These are phyloP conservation scores for Pantherophis alleghaniensis DNA, from an alignment of 2,797 vertebrate genomes.

Conservation along the genomic window DNA sequence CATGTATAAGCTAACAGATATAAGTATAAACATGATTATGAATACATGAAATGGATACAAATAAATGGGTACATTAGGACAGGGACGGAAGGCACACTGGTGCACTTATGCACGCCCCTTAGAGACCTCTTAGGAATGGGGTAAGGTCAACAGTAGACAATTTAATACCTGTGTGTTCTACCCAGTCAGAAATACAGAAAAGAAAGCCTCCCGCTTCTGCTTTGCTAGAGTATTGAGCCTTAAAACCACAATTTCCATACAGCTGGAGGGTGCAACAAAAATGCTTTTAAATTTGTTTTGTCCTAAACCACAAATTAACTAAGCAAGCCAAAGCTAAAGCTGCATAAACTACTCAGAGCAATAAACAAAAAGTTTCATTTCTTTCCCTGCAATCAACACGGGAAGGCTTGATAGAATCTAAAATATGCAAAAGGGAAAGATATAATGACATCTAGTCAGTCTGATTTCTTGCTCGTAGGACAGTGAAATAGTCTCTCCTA, in stretches of 20 bases:
- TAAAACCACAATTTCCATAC: not conserved
- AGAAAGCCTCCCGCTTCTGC: not conserved
- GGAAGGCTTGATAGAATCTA: not conserved
- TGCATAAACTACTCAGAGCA: constrained; percentile 32
- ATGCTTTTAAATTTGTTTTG: not conserved
- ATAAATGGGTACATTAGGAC: no score
- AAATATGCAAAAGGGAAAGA: not conserved
- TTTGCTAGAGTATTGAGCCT: not conserved
- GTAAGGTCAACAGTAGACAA: no score
- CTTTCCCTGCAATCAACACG: not conserved
- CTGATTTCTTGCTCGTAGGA: not conserved
- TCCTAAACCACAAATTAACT: not conserved
- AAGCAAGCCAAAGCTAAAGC: not conserved
- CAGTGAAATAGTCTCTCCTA: not conserved
- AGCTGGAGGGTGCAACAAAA: constrained; percentile 31
- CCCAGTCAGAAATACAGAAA: not conserved
- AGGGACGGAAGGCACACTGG: no score
- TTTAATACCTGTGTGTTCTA: not conserved
- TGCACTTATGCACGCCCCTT: no score
- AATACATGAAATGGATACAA: no score
- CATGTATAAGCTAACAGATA: no score
- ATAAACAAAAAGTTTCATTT: constrained; percentile 8
- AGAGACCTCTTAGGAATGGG: no score
- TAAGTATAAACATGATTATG: no score
- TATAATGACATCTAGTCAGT: not conserved